Conservation (phyloP, 64 coral and sea anemone genomes). For the Stylophora pistillata region DNA sequence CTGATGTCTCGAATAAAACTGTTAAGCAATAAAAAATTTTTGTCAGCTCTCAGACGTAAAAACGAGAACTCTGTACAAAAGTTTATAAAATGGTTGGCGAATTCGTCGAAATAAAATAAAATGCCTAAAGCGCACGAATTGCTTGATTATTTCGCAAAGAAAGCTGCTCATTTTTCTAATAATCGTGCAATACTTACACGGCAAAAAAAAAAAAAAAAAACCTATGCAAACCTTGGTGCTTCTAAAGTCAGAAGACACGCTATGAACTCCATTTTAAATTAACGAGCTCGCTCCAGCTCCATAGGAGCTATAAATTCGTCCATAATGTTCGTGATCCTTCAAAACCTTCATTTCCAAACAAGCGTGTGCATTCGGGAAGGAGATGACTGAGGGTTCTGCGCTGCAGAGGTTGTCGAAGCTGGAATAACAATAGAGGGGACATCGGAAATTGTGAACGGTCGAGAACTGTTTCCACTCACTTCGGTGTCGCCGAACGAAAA, state of each 20-base stretch:
- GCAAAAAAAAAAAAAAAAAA: too few relatives aligned
- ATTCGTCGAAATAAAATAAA: not conserved
- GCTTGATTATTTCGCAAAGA: constrained; percentile 1
- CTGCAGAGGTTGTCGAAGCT: constrained; percentile 28
- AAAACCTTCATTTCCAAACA: constrained; percentile 70
- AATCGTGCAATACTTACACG: not conserved
- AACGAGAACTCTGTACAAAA: not conserved
- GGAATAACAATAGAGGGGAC: constrained; percentile 47
- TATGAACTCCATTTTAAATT: constrained; percentile 10
- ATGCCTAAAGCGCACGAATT: constrained; percentile 12
- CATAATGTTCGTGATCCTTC: constrained; percentile 2
- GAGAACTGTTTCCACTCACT: constrained; percentile 16
- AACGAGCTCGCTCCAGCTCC: constrained; percentile 34
- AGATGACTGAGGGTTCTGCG: constrained; percentile 38
- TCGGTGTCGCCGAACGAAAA: constrained; percentile 78
- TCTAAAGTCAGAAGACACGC: constrained; percentile 22
- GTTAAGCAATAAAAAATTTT: not conserved
- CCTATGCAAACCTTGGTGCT: not conserved
- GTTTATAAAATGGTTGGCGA: too few relatives aligned
- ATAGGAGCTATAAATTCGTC: constrained; percentile 30
- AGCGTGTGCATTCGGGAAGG: constrained; percentile 71
- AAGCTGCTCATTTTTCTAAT: not conserved
- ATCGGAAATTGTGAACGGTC: constrained; percentile 26
- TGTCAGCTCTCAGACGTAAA: not conserved
- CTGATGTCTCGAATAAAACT: not conserved